Evolutionary conservation across 2,888 invertebrate species (phyloP).

Genomic region (Octodonta nipae): DNA sequence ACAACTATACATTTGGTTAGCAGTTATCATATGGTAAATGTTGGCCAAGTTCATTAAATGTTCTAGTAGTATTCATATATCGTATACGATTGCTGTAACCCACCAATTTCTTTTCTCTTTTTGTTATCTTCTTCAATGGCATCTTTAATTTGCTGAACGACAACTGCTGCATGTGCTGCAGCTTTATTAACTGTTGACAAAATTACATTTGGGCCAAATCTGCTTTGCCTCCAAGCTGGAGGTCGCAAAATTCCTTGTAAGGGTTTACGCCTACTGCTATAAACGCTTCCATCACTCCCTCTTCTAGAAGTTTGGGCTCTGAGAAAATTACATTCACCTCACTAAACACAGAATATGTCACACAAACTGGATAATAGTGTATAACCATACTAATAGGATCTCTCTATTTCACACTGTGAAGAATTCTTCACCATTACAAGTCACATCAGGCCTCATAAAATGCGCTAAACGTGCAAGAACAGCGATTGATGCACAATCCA

Average conservation of each 20-base stretch:
- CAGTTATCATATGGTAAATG: too few relatives aligned
- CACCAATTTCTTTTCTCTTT: too few relatives aligned
- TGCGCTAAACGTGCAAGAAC: conserved; percentile 76
- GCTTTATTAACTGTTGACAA: conserved; percentile 56
- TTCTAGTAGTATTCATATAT: too few relatives aligned
- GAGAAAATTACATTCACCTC: conserved; percentile 61
- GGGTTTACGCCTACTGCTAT: conserved; percentile 81
- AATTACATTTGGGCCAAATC: conserved; percentile 50
- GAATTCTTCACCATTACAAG: conserved; percentile 70
- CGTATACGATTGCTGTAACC: too few relatives aligned
- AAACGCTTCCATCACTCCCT: conserved; percentile 68
- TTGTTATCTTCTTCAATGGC: conserved; percentile 51
- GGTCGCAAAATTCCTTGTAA: conserved; percentile 77
- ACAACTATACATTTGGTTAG: too few relatives aligned
- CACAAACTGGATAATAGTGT: conserved; percentile 83
- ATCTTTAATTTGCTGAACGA: conserved; percentile 58
- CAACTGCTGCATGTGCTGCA: conserved; percentile 49
- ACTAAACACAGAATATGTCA: conserved; percentile 70
- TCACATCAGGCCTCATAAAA: conserved; percentile 84
- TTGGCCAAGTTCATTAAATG: too few relatives aligned
- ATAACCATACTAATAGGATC: conserved; percentile 81
- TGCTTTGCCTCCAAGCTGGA: conserved; percentile 68
- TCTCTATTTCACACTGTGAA: conserved; percentile 70
- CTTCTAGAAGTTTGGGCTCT: conserved; percentile 78
- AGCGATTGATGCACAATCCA: conserved; percentile 87